Base-by-base conservation (phyloP, 2,888 invertebrate genomes). In the Trachelus iudaicus region DNA sequence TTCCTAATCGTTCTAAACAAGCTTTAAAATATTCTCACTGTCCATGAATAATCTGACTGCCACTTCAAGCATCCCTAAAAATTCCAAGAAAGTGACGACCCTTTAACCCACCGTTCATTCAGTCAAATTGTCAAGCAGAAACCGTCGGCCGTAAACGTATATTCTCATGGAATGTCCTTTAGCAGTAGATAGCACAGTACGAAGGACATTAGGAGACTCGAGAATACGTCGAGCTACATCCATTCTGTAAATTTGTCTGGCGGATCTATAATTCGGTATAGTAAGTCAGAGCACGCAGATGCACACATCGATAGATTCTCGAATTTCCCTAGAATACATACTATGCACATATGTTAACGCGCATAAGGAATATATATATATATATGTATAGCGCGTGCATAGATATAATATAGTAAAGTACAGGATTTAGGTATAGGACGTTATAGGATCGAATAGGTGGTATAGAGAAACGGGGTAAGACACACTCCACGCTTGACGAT, bases 231-330 rank as follows among this genome's bases (percentile, higher is more conserved):
- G 76, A 73, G 78, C 73, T 73, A 76, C 78, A 78, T 78, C 78
- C 75, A 78, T 78, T 78, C 78, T 78, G 78, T 78, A 76, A 76
- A 78, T 78, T 78, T 78, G 78, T 69, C 75, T 69, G 75, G 75
- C 34, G 78, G 78, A 78, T 78, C 78, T 78, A 75, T 78, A 76
- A 78, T 78, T 78, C 73, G 78, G 75, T 74, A 31, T 37, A 75
- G 75, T 15, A 75, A 75, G 77, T 77, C 69, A 40, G 69, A 23
- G 77, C 23, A 76, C 34, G 71, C 34, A 74, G 56, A 73, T 69
- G 75, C 76, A 76, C 56, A 34, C 71, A 31, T 34, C 71, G 71
- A 31, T 56, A 56, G 56, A 56, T 56, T 56, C 23, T 56, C 9
- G 9, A 23, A 56, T 56, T 56, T 6, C 15, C 56, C 23, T 56